Conservation (phyloP, 2,888 invertebrate species). For the Drosophila testacea region DNA sequence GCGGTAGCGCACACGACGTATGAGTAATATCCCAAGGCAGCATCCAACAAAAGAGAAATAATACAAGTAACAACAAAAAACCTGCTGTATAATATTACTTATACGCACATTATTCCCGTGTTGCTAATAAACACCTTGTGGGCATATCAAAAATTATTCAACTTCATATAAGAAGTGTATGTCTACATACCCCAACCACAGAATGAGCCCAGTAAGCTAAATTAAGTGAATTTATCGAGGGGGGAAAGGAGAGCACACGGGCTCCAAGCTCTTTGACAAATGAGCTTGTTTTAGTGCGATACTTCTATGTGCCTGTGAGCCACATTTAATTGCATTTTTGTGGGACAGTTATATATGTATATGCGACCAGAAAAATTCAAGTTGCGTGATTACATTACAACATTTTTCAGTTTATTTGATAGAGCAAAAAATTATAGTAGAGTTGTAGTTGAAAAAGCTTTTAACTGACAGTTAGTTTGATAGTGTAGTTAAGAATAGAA, state of each 20-base stretch:
- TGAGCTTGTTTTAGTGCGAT: slow-evolving; percentile 36
- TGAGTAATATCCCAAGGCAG: slow-evolving; percentile 68
- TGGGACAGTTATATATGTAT: slow-evolving; percentile 22
- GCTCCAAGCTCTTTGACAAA: slow-evolving; percentile 39
- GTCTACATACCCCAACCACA: slow-evolving; percentile 3
- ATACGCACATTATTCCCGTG: slow-evolving; percentile 79
- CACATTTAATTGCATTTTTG: slow-evolving; percentile 40
- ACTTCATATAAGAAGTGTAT: slow-evolving; percentile 53
- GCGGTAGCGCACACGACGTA: slow-evolving; percentile 57
- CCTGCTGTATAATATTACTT: slow-evolving; percentile 69
- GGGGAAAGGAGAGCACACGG: no score
- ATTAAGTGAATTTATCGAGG: slow-evolving; percentile 45
- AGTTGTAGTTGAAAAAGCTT: not conserved
- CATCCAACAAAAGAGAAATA: slow-evolving; percentile 22
- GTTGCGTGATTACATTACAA: slow-evolving; percentile 16
- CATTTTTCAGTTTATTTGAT: slow-evolving; percentile 5
- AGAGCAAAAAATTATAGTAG: not conserved
- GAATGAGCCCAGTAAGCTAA: slow-evolving; percentile 28
- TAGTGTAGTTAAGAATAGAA: no score
- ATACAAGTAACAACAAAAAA: slow-evolving; percentile 9
- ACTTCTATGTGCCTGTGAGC: not conserved
- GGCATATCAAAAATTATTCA: slow-evolving; percentile 72
- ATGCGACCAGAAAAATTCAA: slow-evolving; percentile 20
- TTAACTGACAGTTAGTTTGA: not conserved
- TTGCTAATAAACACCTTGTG: slow-evolving; percentile 78